Evolutionary conservation across 2,113 vertebrate species (phyloP).

Genomic region (Oryzias celebensis): DNA sequence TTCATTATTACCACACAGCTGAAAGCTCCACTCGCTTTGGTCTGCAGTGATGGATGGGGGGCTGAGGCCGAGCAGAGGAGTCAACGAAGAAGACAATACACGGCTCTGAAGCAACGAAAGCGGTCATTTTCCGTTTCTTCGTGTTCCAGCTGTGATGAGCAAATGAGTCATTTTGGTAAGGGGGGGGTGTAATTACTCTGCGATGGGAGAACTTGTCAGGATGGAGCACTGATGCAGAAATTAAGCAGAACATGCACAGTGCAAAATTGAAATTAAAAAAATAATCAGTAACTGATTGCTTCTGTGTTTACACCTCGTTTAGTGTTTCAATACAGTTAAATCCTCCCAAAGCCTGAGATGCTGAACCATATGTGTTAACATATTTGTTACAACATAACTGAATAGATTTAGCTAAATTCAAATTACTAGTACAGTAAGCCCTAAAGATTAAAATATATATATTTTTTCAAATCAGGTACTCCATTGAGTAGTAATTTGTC

Average conservation of each 20-base stretch:
- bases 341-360: too few relatives aligned
- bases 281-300: slow-evolving; percentile 46
- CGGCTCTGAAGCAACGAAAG: slow-evolving; percentile 28
- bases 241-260: slow-evolving; percentile 51
- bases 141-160: slow-evolving; percentile 57
- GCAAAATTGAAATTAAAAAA: slow-evolving; percentile 53
- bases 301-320: slow-evolving; percentile 58
- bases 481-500: too few relatives aligned
- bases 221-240: slow-evolving; percentile 20
- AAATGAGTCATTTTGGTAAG: slow-evolving; percentile 56
- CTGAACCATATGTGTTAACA: too few relatives aligned
- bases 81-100: slow-evolving; percentile 28
- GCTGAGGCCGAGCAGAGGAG: slow-evolving; percentile 2
- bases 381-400: too few relatives aligned
- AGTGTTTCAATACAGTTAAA: slow-evolving; percentile 16
- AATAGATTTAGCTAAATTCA: too few relatives aligned
- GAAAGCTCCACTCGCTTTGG: slow-evolving; percentile 65
- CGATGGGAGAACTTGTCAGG: slow-evolving; percentile 56
- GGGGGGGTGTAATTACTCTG: slow-evolving; percentile 46
- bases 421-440: too few relatives aligned
- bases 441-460: too few relatives aligned
- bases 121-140: slow-evolving; percentile 57
- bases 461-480: too few relatives aligned
- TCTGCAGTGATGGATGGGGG: slow-evolving; percentile 54
- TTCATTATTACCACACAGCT: slow-evolving; percentile 68